phyloP scores from a whole-genome alignment of 2,888 invertebrate species.

The Eurytoma adleriae region DNA sequence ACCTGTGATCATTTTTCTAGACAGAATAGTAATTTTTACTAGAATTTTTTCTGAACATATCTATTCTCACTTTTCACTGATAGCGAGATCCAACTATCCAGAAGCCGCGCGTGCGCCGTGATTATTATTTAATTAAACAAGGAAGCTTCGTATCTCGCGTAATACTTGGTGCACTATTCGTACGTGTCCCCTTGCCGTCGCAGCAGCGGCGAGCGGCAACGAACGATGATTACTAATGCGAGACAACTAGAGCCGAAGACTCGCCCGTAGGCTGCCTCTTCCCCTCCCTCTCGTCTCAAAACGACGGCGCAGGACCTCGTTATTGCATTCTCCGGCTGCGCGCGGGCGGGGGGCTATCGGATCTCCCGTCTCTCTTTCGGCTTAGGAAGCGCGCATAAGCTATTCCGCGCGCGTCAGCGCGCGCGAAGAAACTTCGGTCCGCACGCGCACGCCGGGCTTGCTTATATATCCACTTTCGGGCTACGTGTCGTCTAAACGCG shows the following conservation, averaged over 20 bases:
- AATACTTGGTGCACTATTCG: background rate
- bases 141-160: background rate
- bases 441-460: slow-evolving; percentile 60
- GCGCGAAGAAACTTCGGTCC: slow-evolving; percentile 71
- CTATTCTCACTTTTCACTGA: no score
- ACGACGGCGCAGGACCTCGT: slow-evolving; percentile 59
- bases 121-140: slow-evolving; percentile 45
- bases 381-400: slow-evolving; percentile 66
- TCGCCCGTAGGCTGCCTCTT: background rate
- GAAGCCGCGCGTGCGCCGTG: background rate
- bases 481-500: slow-evolving; percentile 72
- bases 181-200: slow-evolving; percentile 2
- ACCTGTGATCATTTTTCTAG: no score
- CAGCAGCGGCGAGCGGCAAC: background rate
- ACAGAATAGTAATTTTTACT: no score
- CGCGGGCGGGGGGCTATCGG: slow-evolving; percentile 56
- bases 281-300: background rate
- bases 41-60: no score
- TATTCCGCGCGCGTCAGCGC: slow-evolving; percentile 73
- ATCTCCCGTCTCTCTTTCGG: slow-evolving; percentile 15
- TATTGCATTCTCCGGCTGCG: slow-evolving; percentile 52
- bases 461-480: slow-evolving; percentile 74
- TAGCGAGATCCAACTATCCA: background rate
- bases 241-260: slow-evolving; percentile 51
- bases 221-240: slow-evolving; percentile 56